Percentiles rank a stretch among this genome's conserved stretches.
Conservation (phyloP, 2,888 invertebrate species). For the Idaea aversata region DNA sequence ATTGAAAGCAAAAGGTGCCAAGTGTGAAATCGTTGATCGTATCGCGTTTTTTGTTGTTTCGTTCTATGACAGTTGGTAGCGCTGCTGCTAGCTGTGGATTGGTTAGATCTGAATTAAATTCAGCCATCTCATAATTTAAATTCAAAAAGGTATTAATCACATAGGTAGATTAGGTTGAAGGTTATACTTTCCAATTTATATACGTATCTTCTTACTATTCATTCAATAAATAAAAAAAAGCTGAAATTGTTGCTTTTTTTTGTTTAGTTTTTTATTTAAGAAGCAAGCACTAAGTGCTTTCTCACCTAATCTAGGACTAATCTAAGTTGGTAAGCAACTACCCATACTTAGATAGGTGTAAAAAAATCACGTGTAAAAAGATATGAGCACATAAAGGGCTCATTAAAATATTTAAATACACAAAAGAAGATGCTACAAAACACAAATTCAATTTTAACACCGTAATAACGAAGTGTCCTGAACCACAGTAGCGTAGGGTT, state of each 20-base stretch:
- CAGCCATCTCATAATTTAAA: background rate
- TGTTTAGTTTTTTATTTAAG: no score
- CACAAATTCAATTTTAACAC: constrained; percentile 70
- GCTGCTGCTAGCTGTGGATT: constrained; percentile 7
- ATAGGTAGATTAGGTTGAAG: background rate
- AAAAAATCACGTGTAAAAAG: background rate
- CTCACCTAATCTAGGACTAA: no score
- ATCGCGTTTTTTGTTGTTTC: constrained; percentile 47
- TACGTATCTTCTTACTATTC: no score
- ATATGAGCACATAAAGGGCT: background rate
- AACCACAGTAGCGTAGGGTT: constrained; percentile 67
- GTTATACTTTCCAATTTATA: no score
- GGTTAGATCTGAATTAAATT: constrained; percentile 9
- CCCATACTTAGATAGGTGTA: background rate
- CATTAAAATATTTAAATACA: constrained; percentile 15
- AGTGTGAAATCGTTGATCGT: constrained; percentile 73
- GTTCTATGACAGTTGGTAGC: constrained; percentile 24
- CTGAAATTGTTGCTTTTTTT: no score
- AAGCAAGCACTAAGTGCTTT: no score
- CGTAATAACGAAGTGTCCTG: constrained; percentile 68
- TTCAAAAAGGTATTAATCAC: background rate
- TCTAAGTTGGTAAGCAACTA: no score
- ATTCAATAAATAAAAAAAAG: no score
- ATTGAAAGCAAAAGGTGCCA: constrained; percentile 53
- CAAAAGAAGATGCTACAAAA: constrained; percentile 36